These are phyloP conservation scores for Polyodon spathula DNA, from an alignment of 2,113 vertebrate genomes.

Conservation along the genomic window DNA sequence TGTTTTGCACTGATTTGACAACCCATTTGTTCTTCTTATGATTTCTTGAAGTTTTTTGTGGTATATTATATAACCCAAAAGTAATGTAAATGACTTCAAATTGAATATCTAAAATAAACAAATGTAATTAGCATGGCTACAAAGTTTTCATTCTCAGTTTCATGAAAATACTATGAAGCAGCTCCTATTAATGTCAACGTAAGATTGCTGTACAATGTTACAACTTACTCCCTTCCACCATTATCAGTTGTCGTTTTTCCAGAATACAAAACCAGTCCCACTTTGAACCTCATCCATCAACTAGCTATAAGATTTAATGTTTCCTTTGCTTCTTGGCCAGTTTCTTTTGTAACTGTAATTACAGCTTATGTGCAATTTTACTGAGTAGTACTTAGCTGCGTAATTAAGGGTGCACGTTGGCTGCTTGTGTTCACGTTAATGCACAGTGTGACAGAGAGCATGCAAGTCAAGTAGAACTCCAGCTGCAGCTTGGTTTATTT, in stretches of 20 bases:
- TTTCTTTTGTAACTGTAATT: slow-evolving; percentile 8
- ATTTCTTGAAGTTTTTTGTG: no score
- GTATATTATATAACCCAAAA: no score
- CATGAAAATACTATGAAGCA: no score
- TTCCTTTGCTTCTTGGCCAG: neutral
- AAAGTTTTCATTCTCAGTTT: no score
- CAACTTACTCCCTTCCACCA: no score
- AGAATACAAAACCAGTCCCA: neutral
- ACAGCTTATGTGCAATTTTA: neutral
- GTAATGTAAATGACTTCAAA: no score
- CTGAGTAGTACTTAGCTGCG: neutral
- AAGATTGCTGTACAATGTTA: no score
- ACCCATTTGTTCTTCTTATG: no score
- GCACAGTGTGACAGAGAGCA: neutral
- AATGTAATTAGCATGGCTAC: no score
- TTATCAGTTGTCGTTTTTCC: neutral
- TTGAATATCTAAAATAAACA: no score
- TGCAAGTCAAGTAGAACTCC: neutral
- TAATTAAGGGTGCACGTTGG: slow-evolving; percentile 2
- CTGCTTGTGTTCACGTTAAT: neutral
- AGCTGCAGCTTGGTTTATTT: slow-evolving; percentile 3
- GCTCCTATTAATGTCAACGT: no score
- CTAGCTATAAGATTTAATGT: neutral
- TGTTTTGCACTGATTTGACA: no score
- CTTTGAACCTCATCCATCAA: slow-evolving; percentile 1